Percentiles rank a stretch among this genome's conserved stretches.
Conservation (phyloP, 2,888 invertebrate species). For the Conops quadrifasciatus region DNA sequence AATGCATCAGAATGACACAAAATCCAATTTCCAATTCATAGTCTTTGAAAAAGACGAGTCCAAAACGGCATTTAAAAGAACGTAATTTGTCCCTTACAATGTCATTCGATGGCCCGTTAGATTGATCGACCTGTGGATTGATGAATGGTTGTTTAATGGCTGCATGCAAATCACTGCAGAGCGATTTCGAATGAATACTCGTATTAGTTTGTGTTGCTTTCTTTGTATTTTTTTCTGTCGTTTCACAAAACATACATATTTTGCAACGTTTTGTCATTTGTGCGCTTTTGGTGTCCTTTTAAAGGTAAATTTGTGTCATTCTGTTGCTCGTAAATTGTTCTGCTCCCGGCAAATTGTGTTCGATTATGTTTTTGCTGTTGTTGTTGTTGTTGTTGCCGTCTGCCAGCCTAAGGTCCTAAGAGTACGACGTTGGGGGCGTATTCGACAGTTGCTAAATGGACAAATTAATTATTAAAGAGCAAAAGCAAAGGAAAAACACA, state of each 20-base stretch:
- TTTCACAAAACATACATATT: neutral
- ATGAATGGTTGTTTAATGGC: conserved; percentile 19
- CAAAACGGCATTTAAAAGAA: neutral
- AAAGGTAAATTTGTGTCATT: conserved; percentile 30
- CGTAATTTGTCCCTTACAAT: too few relatives aligned
- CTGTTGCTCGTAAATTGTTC: conserved; percentile 22
- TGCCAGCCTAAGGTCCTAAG: too few relatives aligned
- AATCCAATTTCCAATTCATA: conserved; percentile 46
- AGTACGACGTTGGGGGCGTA: neutral
- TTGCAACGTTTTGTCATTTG: neutral
- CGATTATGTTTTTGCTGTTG: neutral
- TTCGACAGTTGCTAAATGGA: conserved; percentile 30
- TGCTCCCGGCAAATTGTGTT: neutral
- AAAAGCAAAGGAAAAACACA: conserved; percentile 34
- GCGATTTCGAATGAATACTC: conserved; percentile 1
- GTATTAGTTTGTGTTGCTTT: neutral
- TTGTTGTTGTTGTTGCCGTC: too few relatives aligned
- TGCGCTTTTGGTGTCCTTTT: neutral
- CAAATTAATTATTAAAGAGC: conserved; percentile 38
- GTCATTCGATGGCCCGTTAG: too few relatives aligned
- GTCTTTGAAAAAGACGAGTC: neutral
- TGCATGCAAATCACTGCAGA: conserved; percentile 4
- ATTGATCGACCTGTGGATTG: conserved; percentile 35
- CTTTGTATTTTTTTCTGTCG: neutral
- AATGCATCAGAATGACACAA: conserved; percentile 42